Base-by-base conservation (phyloP, 30 jellyfish, hydroid and myxozoan genomes). In the Pseudorhiza aurosa region DNA sequence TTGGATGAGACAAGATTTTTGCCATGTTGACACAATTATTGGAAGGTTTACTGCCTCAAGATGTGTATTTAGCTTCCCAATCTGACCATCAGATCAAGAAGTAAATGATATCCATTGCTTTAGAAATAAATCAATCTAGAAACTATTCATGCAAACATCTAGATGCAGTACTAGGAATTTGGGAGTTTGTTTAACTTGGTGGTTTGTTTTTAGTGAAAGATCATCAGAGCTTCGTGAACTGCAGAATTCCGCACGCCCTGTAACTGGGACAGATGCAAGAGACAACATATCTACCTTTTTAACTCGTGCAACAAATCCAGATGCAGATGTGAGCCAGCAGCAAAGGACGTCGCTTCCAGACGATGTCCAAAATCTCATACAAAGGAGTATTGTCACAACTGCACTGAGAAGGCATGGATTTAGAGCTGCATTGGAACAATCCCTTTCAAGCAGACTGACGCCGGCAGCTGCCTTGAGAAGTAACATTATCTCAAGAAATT, bases 191-290 rank as follows among this genome's bases (percentile, higher is more conserved):
- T n/a, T n/a, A n/a, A n/a, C n/a, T n/a, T n/a, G n/a, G n/a, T n/a
- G n/a, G n/a, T n/a, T n/a, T n/a, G 19, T 12, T 72, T 72, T 49
- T 75, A 91, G 98, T 25, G 98, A 91, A 47, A 30, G 98, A 44
- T 51, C 83, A 12, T 68, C 81, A 40, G 98, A 91, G 67, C 78
- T 91, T 29, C 31, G 84, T 33, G 82, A 85, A 32, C 76, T 91
- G 47, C 98, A 85, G 46, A 89, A 65, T 46, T 85, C 88, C 12
- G 85, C 93, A 39, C 63, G 98, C 24, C 85, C 93, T 24, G 96
- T 85, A 40, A 83, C 98, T 42, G 96, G 96, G 4, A 63, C 96
- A 27, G 51, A 68, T 72, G 87, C 98, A 25, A 72, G 98, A 44
- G 88, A 78, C 0, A 91, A 58, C 46, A 51, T 91, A 55, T 81